phyloP scores from a whole-genome alignment of 2,113 vertebrate species.

The Plectropomus leopardus region DNA sequence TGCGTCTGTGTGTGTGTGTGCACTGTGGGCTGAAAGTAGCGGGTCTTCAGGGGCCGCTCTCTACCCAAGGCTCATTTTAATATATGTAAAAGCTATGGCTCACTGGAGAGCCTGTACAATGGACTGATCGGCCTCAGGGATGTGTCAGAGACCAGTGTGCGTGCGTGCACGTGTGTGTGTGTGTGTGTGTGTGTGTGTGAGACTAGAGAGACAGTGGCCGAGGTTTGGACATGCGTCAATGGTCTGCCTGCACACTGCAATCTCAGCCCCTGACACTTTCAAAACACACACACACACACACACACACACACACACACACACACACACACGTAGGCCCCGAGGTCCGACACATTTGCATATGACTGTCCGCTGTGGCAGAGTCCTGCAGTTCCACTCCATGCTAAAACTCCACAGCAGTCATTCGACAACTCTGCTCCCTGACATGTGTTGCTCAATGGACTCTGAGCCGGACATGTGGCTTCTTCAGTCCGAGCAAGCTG shows the following conservation, averaged over 20 bases:
- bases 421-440: conserved; percentile 14
- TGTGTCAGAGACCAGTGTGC: conserved; percentile 68
- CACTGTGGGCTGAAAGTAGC: conserved; percentile 54
- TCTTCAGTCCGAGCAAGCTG: background rate
- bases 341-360: conserved; percentile 64
- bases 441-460: conserved; percentile 19
- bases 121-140: conserved; percentile 81
- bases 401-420: conserved; percentile 25
- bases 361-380: conserved; percentile 43
- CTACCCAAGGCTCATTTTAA: conserved; percentile 81
- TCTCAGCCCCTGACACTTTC: conserved; percentile 57
- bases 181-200: conserved; percentile 32
- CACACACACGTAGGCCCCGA: conserved; percentile 21
- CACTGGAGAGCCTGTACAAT: conserved; percentile 78
- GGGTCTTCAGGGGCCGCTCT: conserved; percentile 66
- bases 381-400: conserved; percentile 31
- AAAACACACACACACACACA: conserved; percentile 23
- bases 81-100: conserved; percentile 83
- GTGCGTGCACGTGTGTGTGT: conserved; percentile 23
- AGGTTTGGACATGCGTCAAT: conserved; percentile 76
- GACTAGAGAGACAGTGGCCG: conserved; percentile 65
- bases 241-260: conserved; percentile 53
- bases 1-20: conserved; percentile 21
- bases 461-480: background rate
- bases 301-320: conserved; percentile 25